A percentile compares a stretch with the other conserved stretches of the same genome.
Conservation (phyloP, 2,888 invertebrate genomes). For the Marronus borbonicus region DNA sequence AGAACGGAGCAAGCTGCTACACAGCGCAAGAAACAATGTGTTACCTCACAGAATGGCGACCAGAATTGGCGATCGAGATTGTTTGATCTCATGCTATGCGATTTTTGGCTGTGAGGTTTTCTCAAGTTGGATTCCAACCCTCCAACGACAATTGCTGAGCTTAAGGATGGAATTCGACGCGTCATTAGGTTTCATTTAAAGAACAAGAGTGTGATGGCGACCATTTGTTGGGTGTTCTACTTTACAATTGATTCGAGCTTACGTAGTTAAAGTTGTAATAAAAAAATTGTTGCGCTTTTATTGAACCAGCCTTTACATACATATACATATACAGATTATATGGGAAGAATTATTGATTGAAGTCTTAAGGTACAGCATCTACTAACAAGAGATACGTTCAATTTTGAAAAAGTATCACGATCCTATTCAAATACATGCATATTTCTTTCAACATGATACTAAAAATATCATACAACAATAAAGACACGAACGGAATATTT, state of each 20-base stretch:
- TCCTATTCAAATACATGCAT: no score
- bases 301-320: no score
- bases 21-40: not conserved
- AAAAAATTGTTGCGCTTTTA: no score
- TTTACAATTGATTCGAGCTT: not conserved
- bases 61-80: not conserved
- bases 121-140: not conserved
- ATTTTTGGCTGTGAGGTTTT: no score
- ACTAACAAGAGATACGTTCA: no score
- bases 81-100: not conserved
- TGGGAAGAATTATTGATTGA: no score
- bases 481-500: constrained; percentile 36
- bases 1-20: not conserved
- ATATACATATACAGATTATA: no score
- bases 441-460: no score
- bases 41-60: not conserved
- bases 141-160: not conserved
- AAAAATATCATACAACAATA: constrained; percentile 9
- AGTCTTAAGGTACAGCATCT: no score
- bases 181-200: not conserved
- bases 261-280: no score
- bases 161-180: not conserved
- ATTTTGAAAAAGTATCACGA: no score
- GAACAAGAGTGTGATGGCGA: not conserved
- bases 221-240: not conserved